phyloP scores from a whole-genome alignment of 2,888 invertebrate species.

The Leptinotarsa tumamoca region DNA sequence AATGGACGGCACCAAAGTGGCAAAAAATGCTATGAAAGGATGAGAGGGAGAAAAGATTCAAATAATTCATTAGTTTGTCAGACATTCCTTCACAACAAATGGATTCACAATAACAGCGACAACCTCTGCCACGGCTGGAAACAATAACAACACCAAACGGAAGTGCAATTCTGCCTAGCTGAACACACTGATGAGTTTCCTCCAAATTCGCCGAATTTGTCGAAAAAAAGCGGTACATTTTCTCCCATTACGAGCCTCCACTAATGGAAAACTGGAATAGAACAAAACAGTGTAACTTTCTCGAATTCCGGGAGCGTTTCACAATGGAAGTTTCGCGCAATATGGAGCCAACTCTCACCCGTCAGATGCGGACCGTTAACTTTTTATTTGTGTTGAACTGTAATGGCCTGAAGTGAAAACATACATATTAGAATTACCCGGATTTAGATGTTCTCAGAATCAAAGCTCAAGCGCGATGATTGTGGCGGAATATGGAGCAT shows the following conservation, averaged over 20 bases:
- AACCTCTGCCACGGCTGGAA: not conserved
- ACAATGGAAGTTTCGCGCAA: not conserved
- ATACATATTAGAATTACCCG: no score
- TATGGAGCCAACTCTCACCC: constrained; percentile 2
- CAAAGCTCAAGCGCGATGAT: no score
- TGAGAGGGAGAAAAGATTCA: no score
- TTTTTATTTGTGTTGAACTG: constrained; percentile 4
- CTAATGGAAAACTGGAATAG: not conserved
- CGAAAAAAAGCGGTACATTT: not conserved
- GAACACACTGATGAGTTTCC: not conserved
- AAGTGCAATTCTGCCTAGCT: not conserved
- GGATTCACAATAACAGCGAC: no score
- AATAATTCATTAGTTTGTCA: no score
- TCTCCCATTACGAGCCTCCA: not conserved
- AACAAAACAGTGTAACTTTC: constrained; percentile 1
- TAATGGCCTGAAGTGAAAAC: not conserved
- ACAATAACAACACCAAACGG: not conserved
- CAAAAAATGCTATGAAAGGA: no score
- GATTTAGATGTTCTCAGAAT: no score
- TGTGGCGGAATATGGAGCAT: no score
- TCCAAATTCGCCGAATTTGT: not conserved
- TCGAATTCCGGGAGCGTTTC: not conserved
- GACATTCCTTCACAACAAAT: no score
- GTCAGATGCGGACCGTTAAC: not conserved
- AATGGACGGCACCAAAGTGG: no score